These are phyloP conservation scores for Colaptes auratus DNA, from an alignment of 2,113 vertebrate genomes.

Conservation along the genomic window DNA sequence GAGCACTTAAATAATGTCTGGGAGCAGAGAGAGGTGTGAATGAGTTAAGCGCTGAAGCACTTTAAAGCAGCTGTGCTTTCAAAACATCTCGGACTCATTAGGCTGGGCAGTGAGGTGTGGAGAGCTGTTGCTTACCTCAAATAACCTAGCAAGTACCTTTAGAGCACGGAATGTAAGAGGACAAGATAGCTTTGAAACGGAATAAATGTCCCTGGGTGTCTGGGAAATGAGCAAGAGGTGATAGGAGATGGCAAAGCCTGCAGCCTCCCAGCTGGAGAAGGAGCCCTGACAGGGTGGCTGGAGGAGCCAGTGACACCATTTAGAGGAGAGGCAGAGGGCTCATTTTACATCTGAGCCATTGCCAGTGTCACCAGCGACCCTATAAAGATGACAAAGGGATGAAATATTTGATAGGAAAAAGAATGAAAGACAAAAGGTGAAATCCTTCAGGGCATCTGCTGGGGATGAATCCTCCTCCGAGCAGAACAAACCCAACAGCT, in stretches of 20 bases:
- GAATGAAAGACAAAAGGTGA: slow-evolving; percentile 22
- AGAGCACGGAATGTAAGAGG: neutral
- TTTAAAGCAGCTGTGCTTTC: neutral
- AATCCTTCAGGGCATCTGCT: neutral
- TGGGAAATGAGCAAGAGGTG: neutral
- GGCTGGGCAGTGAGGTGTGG: neutral
- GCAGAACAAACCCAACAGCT: neutral
- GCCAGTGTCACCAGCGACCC: neutral
- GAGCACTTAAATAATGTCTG: neutral
- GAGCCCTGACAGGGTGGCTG: neutral
- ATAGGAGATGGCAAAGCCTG: neutral
- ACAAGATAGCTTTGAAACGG: neutral
- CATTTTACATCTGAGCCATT: neutral
- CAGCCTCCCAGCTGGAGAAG: neutral
- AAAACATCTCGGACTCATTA: neutral
- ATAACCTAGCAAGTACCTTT: neutral
- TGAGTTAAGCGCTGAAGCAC: neutral
- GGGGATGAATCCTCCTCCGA: neutral
- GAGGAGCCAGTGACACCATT: neutral
- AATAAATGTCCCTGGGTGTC: neutral
- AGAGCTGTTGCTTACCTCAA: slow-evolving; percentile 19
- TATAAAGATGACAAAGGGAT: neutral
- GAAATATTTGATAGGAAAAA: neutral
- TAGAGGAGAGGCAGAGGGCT: neutral
- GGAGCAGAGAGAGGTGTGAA: neutral